Evolutionary conservation across 2,888 invertebrate genomes (phyloP).

Genomic region (Ochropacha duplaris): DNA sequence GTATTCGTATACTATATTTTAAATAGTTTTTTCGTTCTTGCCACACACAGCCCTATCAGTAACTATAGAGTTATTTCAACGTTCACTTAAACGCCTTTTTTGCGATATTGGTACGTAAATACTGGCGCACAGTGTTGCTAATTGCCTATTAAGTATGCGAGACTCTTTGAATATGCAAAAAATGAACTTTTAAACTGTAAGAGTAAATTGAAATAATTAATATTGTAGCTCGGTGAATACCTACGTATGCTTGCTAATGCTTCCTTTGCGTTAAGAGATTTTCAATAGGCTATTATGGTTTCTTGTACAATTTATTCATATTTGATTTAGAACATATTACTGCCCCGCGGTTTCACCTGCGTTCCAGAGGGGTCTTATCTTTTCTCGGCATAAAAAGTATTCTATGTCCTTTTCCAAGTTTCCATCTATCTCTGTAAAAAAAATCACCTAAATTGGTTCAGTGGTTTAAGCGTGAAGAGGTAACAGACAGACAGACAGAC

Average conservation of each 20-base stretch:
- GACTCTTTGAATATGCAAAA: background rate
- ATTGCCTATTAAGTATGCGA: constrained; percentile 5
- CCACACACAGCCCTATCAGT: background rate
- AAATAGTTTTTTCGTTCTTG: background rate
- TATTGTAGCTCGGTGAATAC: background rate
- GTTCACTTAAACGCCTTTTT: constrained; percentile 1
- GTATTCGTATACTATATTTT: background rate
- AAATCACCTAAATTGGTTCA: too few relatives aligned
- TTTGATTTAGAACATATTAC: too few relatives aligned
- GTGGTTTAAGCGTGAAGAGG: too few relatives aligned
- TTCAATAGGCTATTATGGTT: background rate
- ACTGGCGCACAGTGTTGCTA: constrained; percentile 1
- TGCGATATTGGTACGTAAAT: constrained; percentile 6
- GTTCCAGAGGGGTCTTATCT: too few relatives aligned
- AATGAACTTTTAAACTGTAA: background rate
- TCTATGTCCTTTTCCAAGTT: too few relatives aligned
- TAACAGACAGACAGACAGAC: too few relatives aligned
- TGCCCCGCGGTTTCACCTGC: too few relatives aligned
- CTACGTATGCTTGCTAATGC: background rate
- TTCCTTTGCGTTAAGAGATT: background rate
- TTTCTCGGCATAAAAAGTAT: too few relatives aligned
- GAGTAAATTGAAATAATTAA: background rate
- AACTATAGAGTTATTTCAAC: background rate
- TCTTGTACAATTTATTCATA: too few relatives aligned
- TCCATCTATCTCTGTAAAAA: too few relatives aligned